phyloP scores from a whole-genome alignment of 2,797 vertebrate genomes.

The Darevskia mixta region DNA sequence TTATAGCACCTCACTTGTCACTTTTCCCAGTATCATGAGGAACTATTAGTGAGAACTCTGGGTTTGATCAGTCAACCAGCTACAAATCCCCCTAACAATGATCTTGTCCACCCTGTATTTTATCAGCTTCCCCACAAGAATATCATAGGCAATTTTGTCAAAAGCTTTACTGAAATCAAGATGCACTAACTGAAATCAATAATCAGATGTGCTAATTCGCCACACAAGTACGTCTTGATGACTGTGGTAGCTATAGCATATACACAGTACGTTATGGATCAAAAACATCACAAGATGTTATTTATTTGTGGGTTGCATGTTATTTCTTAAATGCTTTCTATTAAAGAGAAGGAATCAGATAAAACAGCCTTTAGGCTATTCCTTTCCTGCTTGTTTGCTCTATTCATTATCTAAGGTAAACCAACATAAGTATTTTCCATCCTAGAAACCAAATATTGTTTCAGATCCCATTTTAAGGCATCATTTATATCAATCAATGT shows the following conservation, averaged over 20 bases:
- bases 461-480: background rate
- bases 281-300: background rate
- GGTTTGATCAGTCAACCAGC: no score
- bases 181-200: no score
- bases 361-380: background rate
- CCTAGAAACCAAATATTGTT: background rate
- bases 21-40: no score
- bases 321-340: background rate
- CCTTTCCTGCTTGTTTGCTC: background rate
- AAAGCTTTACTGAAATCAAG: background rate
- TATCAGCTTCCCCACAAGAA: no score
- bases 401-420: background rate
- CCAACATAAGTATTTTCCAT: background rate
- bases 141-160: no score
- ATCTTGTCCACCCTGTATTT: no score
- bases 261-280: background rate
- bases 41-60: no score
- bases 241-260: background rate
- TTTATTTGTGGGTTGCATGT: background rate
- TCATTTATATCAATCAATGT: background rate
- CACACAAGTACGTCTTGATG: background rate
- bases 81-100: no score
- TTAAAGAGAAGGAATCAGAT: background rate
- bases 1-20: no score
- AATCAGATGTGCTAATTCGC: background rate